These are phyloP conservation scores for Agrochola lychnidis DNA, from an alignment of 2,888 invertebrate species.

Conservation along the genomic window DNA sequence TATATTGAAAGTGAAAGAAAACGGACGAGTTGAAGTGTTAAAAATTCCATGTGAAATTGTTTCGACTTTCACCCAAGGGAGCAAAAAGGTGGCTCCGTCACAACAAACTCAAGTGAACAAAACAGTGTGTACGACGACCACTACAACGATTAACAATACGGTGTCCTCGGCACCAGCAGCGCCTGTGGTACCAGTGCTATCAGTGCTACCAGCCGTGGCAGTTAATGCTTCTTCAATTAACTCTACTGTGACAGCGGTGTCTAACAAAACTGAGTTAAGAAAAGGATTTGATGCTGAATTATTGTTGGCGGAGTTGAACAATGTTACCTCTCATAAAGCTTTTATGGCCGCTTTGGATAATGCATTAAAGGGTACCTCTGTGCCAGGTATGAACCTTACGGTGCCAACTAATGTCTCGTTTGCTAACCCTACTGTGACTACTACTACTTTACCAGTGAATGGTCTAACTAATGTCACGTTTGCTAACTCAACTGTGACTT, in stretches of 20 bases:
- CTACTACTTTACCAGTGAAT: slow-evolving; percentile 44
- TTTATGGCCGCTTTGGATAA: not conserved
- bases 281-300: not conserved
- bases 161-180: slow-evolving; percentile 23
- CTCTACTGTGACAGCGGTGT: slow-evolving; percentile 10
- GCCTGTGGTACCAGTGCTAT: slow-evolving; percentile 6
- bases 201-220: slow-evolving; percentile 33
- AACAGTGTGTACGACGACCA: slow-evolving; percentile 79
- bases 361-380: slow-evolving; percentile 9
- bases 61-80: slow-evolving; percentile 83
- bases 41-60: slow-evolving; percentile 88
- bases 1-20: slow-evolving; percentile 80
- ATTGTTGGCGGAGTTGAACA: not conserved
- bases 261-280: not conserved
- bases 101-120: slow-evolving; percentile 68
- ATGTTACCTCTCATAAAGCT: not conserved
- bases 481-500: slow-evolving; percentile 60
- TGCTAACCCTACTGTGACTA: slow-evolving; percentile 60
- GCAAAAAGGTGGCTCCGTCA: slow-evolving; percentile 70
- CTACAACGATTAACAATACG: slow-evolving; percentile 71
- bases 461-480: not conserved
- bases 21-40: slow-evolving; percentile 74
- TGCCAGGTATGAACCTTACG: slow-evolving; percentile 15
- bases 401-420: not conserved
- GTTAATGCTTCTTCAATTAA: slow-evolving; percentile 31